Base-by-base conservation (phyloP, 2,113 vertebrate species). In the Pithys albifrons region DNA sequence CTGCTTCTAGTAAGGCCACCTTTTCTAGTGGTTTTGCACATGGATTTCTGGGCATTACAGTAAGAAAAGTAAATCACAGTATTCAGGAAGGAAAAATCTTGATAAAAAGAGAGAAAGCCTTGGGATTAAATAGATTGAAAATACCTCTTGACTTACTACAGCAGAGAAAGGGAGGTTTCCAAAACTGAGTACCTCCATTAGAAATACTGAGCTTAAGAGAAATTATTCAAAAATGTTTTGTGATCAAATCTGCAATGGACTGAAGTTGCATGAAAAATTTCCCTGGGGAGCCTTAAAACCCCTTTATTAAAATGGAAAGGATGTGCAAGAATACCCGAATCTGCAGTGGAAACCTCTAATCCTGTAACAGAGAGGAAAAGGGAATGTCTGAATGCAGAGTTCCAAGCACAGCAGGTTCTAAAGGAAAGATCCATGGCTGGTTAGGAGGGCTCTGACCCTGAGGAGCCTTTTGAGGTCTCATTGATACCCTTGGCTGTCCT, bases 171-270 rank as follows among this genome's bases (percentile, higher is more conserved):
- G 5, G 74, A 91, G 54, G 59, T 70, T 85, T 89, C 71, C 49
- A 49, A 24, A 91, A 85, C 59, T 57, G 51, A 94, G 83, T n/a
- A 66, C 22, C 39, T 70, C 3, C 17, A n/a, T 49, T 57, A 82
- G 66, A 95, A 95, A 88, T 54, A 82, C 58, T 39, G 72, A 92
- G 45, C 41, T 88, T 67, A 75, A 75, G 84, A 92, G 43, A 94
- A 96, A 89, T 19, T 49, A 89, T 79, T 93, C 22, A 62, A 76
- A 92, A 94, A 43, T 3, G 1, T 49, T 90, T 77, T 91, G 76
- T 83, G 79, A 86, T 88, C 46, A 77, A 51, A 86, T 58, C 57
- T 46, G 52, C 67, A 72, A 33, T 7, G 41, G 66, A 51, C 67
- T 85, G 45, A 69, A 91, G 64, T 62, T 59, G 45, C 67, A 82